Percentiles rank a stretch among this genome's conserved stretches.
These are phyloP conservation scores for Cantharis rufa DNA, from an alignment of 2,888 invertebrate genomes.

Conservation along the genomic window DNA sequence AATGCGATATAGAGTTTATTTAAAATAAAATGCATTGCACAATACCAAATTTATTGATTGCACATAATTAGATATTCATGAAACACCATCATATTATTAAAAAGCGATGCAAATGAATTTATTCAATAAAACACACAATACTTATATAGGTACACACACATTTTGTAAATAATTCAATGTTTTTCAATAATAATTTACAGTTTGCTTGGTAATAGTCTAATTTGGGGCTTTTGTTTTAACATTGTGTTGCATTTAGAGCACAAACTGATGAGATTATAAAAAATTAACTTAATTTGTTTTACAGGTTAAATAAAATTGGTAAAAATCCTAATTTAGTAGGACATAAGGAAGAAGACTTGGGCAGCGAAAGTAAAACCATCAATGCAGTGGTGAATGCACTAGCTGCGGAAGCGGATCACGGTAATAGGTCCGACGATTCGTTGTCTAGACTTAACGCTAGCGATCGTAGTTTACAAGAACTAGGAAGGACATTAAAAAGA, in stretches of 20 bases:
- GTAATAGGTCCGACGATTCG: constrained; percentile 76
- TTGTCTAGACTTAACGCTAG: constrained; percentile 55
- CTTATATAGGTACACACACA: background rate
- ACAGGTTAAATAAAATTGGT: constrained; percentile 89
- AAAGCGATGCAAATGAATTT: constrained; percentile 40
- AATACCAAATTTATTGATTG: background rate
- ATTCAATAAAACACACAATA: constrained; percentile 43
- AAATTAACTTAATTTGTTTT: constrained; percentile 13
- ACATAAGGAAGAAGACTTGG: constrained; percentile 72
- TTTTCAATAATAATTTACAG: constrained; percentile 8
- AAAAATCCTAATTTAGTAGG: constrained; percentile 94
- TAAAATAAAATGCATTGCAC: background rate
- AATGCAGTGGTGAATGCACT: constrained; percentile 92
- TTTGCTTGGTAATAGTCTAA: constrained; percentile 13
- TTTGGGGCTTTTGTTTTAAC: constrained; percentile 23
- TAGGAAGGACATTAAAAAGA: constrained; percentile 73
- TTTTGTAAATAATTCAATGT: background rate
- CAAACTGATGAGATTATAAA: background rate
- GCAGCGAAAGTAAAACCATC: constrained; percentile 80
- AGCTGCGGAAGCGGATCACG: constrained; percentile 88
- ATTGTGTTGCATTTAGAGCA: constrained; percentile 21
- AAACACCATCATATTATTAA: constrained; percentile 30
- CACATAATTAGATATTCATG: background rate
- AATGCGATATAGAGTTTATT: too few species aligned
- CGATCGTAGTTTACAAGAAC: constrained; percentile 59